A percentile compares a stretch with the other conserved stretches of the same genome.
Conservation (phyloP, 2,113 vertebrate species). For the Cryptomyrus ogoouensis region DNA sequence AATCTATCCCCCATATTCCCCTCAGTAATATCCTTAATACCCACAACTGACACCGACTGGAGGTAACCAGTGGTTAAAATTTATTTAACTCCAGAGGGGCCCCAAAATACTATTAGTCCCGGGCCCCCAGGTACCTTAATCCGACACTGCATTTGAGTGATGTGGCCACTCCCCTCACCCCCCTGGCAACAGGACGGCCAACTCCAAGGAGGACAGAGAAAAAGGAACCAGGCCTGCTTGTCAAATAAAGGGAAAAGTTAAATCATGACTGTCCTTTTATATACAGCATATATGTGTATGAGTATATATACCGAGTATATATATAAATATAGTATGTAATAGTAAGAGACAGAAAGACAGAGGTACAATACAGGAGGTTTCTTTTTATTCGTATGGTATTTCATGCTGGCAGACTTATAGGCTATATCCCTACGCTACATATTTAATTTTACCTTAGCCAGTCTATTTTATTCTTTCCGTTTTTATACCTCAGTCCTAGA, state of each 20-base stretch:
- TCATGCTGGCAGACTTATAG: neutral
- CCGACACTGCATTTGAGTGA: neutral
- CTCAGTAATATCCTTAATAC: constrained; percentile 7
- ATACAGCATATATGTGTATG: neutral
- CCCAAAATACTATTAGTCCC: constrained; percentile 7
- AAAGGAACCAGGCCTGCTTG: neutral
- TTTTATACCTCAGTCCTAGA: neutral
- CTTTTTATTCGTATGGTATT: neutral
- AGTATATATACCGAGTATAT: neutral
- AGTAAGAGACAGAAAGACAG: constrained; percentile 2
- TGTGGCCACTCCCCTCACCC: neutral
- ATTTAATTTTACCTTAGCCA: neutral
- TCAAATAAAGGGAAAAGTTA: neutral
- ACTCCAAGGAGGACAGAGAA: neutral
- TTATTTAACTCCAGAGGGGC: constrained; percentile 7
- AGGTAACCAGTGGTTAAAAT: constrained; percentile 11
- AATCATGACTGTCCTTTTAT: neutral
- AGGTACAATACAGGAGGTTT: neutral
- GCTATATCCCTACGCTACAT: neutral
- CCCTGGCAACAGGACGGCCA: neutral
- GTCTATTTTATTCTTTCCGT: neutral
- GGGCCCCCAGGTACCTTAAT: neutral
- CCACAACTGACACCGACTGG: neutral
- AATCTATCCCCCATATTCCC: constrained; percentile 7
- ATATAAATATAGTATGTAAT: neutral